Conservation (phyloP, 2,113 vertebrate species). For the Oxyura jamaicensis region DNA sequence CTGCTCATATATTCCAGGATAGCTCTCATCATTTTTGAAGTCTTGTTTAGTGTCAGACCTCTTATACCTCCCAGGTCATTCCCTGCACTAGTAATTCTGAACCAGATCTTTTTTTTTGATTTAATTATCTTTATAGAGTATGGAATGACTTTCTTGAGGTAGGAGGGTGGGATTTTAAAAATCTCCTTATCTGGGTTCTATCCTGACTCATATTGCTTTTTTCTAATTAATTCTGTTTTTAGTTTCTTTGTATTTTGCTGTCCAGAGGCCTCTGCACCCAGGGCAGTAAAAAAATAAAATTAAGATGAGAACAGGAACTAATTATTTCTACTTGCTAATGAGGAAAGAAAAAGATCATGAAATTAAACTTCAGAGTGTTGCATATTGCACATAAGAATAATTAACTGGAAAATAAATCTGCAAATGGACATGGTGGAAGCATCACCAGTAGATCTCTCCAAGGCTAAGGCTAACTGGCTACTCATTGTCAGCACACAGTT, state of each 20-base stretch:
- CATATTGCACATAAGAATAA: not conserved
- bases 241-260: conserved; percentile 5
- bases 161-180: not conserved
- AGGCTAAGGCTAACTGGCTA: not conserved
- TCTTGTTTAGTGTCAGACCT: not conserved
- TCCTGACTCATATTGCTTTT: not conserved
- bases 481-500: not conserved
- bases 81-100: not conserved
- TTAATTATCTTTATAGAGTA: not conserved
- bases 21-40: not conserved
- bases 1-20: not conserved
- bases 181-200: not conserved
- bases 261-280: not conserved
- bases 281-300: conserved; percentile 6
- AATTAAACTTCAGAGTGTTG: conserved; percentile 16
- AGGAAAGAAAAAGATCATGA: not conserved
- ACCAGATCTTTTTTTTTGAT: not conserved
- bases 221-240: not conserved
- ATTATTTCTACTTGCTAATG: conserved; percentile 39
- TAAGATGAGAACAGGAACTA: conserved; percentile 7
- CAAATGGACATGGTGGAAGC: not conserved
- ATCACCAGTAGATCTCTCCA: not conserved
- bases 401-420: not conserved
- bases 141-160: not conserved
- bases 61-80: not conserved